These are phyloP conservation scores for Symphodus melops DNA, from an alignment of 2,113 vertebrate genomes.

Conservation along the genomic window DNA sequence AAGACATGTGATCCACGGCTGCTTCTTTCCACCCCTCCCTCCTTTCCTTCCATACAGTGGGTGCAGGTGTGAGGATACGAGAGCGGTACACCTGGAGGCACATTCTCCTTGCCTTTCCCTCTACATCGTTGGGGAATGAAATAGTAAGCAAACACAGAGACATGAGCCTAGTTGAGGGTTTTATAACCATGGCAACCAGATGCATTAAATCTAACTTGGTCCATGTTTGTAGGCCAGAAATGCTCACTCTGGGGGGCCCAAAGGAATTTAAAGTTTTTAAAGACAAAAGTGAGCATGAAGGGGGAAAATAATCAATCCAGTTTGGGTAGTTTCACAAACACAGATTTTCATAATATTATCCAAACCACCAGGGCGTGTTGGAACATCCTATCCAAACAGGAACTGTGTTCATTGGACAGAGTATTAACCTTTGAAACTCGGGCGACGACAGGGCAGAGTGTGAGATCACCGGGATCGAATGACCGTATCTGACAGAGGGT, in stretches of 20 bases:
- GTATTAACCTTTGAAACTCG: conserved; percentile 65
- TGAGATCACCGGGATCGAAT: conserved; percentile 75
- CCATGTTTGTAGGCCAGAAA: conserved; percentile 43
- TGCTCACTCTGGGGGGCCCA: conserved; percentile 14
- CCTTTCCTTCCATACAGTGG: conserved; percentile 5
- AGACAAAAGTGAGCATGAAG: conserved; percentile 9
- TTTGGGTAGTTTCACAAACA: conserved; percentile 43
- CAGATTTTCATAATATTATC: conserved; percentile 79
- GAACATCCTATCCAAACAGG: conserved; percentile 65
- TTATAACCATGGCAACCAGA: conserved; percentile 50
- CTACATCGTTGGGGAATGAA: conserved; percentile 28
- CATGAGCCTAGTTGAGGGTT: conserved; percentile 38
- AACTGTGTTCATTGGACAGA: conserved; percentile 54
- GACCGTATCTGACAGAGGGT: conserved; percentile 40
- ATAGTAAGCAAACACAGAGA: conserved; percentile 1
- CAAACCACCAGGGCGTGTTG: conserved; percentile 36
- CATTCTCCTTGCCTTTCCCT: conserved; percentile 17
- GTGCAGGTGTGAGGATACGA: conserved; percentile 72
- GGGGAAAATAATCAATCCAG: conserved; percentile 5
- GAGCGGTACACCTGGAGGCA: not conserved
- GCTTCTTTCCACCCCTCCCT: conserved; percentile 29
- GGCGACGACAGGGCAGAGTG: conserved; percentile 39
- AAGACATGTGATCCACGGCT: conserved; percentile 75
- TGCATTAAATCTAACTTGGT: conserved; percentile 62
- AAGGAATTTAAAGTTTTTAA: conserved; percentile 15